phyloP scores from a whole-genome alignment of 2,797 vertebrate species.

The Microctenopoma steveboyesi region DNA sequence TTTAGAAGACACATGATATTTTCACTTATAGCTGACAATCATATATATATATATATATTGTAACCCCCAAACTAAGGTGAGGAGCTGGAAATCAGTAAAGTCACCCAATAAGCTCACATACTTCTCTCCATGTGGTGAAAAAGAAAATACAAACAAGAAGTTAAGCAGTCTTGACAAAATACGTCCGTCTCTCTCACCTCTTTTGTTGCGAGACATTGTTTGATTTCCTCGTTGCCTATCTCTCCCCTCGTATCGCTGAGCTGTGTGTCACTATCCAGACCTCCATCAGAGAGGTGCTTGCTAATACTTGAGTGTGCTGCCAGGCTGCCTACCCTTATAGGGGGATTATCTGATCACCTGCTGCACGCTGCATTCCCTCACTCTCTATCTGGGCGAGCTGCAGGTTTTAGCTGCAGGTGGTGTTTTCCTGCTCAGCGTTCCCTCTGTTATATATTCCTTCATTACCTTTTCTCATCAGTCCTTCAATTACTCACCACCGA shows the following conservation, averaged over 20 bases:
- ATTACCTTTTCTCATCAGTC: slow-evolving; percentile 47
- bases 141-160: background rate
- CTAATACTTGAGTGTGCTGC: slow-evolving; percentile 57
- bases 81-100: too few relatives aligned
- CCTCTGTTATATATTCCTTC: slow-evolving; percentile 14
- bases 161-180: background rate
- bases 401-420: slow-evolving; percentile 54
- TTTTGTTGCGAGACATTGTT: slow-evolving; percentile 46
- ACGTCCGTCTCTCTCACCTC: slow-evolving; percentile 2
- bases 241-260: slow-evolving; percentile 34
- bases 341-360: slow-evolving; percentile 78
- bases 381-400: slow-evolving; percentile 41
- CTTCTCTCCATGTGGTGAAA: too few relatives aligned
- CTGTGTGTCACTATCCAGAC: slow-evolving; percentile 60
- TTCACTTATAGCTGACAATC: too few relatives aligned
- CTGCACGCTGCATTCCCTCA: slow-evolving; percentile 52
- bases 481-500: slow-evolving; percentile 39
- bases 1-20: too few relatives aligned
- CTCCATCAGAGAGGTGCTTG: slow-evolving; percentile 61
- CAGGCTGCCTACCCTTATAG: slow-evolving; percentile 55
- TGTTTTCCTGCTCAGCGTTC: slow-evolving; percentile 30
- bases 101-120: too few relatives aligned
- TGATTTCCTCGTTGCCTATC: slow-evolving; percentile 44
- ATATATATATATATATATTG: too few relatives aligned
- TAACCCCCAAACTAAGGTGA: too few relatives aligned